Percentiles rank a stretch among this genome's conserved stretches.
Conservation (phyloP, 2,888 invertebrate genomes). For the Drosophila paramelanica region DNA sequence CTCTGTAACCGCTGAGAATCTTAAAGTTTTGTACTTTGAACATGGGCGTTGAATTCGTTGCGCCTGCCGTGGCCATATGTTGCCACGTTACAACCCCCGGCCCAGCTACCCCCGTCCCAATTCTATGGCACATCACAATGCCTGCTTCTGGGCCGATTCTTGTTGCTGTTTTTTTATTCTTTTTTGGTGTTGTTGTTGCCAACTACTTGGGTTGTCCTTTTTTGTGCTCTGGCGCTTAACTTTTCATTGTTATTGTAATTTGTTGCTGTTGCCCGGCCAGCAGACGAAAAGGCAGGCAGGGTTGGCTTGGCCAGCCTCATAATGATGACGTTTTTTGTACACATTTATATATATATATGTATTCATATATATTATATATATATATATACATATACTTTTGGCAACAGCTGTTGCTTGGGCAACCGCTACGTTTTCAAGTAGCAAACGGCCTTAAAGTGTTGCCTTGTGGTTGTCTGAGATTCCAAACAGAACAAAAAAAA, state of each 20-base stretch:
- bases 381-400: slow-evolving; percentile 14
- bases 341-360: slow-evolving; percentile 1
- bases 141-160: slow-evolving; percentile 3
- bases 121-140: not conserved
- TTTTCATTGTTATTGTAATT: slow-evolving; percentile 79
- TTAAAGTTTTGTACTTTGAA: slow-evolving; percentile 42
- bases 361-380: slow-evolving; percentile 9
- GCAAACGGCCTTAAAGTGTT: slow-evolving; percentile 62
- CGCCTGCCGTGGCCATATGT: slow-evolving; percentile 61
- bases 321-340: slow-evolving; percentile 61
- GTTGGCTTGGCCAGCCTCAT: slow-evolving; percentile 45
- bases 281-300: slow-evolving; percentile 13
- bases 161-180: slow-evolving; percentile 13
- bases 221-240: slow-evolving; percentile 68
- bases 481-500: not conserved
- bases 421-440: slow-evolving; percentile 53
- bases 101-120: not conserved
- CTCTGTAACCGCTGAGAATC: slow-evolving; percentile 54
- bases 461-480: slow-evolving; percentile 56
- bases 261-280: slow-evolving; percentile 42
- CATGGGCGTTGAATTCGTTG: slow-evolving; percentile 36
- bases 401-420: slow-evolving; percentile 72
- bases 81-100: slow-evolving; percentile 42
- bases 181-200: slow-evolving; percentile 18
- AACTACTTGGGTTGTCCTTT: slow-evolving; percentile 71